Evolutionary conservation across 2,888 invertebrate genomes (phyloP).

Genomic region (Coremacera marginata): DNA sequence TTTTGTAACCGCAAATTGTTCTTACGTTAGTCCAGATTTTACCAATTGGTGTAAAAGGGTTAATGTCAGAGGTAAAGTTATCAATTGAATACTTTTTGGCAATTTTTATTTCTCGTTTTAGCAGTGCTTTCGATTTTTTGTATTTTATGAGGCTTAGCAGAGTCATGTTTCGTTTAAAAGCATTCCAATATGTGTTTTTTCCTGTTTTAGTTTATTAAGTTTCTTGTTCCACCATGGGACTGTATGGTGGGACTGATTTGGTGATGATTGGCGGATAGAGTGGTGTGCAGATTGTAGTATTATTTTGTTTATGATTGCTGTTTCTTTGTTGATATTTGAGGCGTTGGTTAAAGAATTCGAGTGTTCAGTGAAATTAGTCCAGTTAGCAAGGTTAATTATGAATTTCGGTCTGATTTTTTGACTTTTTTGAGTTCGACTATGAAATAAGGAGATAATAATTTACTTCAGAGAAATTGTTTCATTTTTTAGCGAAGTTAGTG

Average conservation of each 20-base stretch:
- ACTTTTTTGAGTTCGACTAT: neutral
- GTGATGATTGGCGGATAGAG: neutral
- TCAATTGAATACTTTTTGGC: neutral
- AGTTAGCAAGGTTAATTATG: neutral
- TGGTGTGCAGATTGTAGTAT: neutral
- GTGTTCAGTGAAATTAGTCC: neutral
- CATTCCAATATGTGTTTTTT: neutral
- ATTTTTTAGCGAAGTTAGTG: too few relatives aligned
- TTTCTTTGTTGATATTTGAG: neutral
- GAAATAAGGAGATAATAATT: neutral
- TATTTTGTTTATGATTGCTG: neutral
- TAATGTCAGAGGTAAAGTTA: slow-evolving; percentile 22
- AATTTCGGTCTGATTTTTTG: neutral
- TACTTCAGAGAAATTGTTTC: too few relatives aligned
- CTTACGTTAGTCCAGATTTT: slow-evolving; percentile 33
- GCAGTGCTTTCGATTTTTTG: neutral
- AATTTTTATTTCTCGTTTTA: neutral
- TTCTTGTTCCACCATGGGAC: too few relatives aligned
- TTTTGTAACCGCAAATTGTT: slow-evolving; percentile 28
- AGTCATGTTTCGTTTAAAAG: neutral
- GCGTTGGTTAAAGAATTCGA: neutral
- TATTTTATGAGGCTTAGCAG: neutral
- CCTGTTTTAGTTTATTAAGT: too few relatives aligned
- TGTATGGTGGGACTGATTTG: too few relatives aligned
- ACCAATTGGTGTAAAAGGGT: slow-evolving; percentile 15